Evolutionary conservation across 2,888 invertebrate genomes (phyloP).

Genomic region (Nemapogon koenigi): DNA sequence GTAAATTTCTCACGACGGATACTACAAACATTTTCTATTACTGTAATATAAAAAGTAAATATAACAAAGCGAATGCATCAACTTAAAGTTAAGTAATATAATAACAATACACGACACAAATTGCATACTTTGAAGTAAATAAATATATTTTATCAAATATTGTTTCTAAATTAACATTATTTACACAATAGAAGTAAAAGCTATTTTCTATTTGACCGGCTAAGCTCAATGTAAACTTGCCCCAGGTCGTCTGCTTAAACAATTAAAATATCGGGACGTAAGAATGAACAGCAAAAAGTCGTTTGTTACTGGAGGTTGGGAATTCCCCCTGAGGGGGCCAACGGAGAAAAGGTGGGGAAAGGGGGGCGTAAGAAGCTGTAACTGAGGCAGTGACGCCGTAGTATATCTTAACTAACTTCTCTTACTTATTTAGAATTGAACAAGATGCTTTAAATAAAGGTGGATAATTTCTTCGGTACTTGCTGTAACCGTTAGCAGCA

Average conservation of each 20-base stretch:
- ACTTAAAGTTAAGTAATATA: too few species aligned
- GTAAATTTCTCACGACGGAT: too few species aligned
- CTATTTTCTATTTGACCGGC: background rate
- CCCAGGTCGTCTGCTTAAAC: slow-evolving; percentile 10
- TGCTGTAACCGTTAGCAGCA: too few species aligned
- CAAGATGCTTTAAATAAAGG: slow-evolving; percentile 6
- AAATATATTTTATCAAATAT: too few species aligned
- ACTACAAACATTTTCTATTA: too few species aligned
- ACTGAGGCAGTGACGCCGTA: slow-evolving; percentile 7
- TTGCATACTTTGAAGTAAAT: too few species aligned
- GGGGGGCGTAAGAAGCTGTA: slow-evolving; percentile 7
- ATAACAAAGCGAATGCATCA: too few species aligned
- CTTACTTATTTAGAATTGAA: slow-evolving; percentile 8
- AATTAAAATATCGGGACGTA: slow-evolving; percentile 10
- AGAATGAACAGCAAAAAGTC: slow-evolving; percentile 11
- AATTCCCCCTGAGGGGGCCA: slow-evolving; percentile 2
- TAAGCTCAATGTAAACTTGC: background rate
- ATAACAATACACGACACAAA: too few species aligned
- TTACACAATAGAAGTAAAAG: too few species aligned
- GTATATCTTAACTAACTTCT: slow-evolving; percentile 8
- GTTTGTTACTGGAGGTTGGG: slow-evolving; percentile 1
- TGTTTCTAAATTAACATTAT: too few species aligned
- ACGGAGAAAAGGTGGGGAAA: slow-evolving; percentile 1
- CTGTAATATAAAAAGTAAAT: too few species aligned
- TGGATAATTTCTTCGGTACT: too few species aligned